Evolutionary conservation across 2,113 vertebrate species (phyloP).

Genomic region (Arothron firmamentum): DNA sequence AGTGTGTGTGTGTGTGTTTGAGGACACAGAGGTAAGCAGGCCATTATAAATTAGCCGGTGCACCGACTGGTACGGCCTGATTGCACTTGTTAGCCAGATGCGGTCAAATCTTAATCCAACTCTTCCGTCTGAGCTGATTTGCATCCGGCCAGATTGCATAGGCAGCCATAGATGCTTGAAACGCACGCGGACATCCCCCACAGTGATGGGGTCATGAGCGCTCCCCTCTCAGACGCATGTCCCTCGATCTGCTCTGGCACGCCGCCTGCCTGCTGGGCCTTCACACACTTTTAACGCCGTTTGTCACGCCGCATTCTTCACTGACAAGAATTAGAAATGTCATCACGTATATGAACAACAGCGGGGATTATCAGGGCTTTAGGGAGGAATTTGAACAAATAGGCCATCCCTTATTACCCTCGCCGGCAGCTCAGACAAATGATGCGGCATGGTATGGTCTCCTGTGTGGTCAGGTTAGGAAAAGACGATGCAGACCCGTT

Average conservation of each 20-base stretch:
- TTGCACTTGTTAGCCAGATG: conserved; percentile 47
- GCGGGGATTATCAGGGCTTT: conserved; percentile 47
- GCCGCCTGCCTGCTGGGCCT: conserved; percentile 26
- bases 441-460: neutral
- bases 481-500: neutral
- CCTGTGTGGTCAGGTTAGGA: neutral
- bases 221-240: conserved; percentile 10
- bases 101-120: conserved; percentile 32
- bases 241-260: conserved; percentile 24
- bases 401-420: conserved; percentile 16
- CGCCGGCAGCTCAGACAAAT: conserved; percentile 14
- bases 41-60: conserved; percentile 46
- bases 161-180: too few relatives aligned
- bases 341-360: conserved; percentile 54
- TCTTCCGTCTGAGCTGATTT: neutral
- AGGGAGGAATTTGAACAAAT: conserved; percentile 41
- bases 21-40: conserved; percentile 22
- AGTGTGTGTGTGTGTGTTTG: conserved; percentile 12
- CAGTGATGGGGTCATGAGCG: conserved; percentile 17
- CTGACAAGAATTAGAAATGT: conserved; percentile 61
- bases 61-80: conserved; percentile 28
- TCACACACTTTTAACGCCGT: conserved; percentile 41
- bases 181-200: too few relatives aligned
- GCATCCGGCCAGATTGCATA: too few relatives aligned
- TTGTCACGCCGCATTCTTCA: conserved; percentile 58